phyloP scores from a whole-genome alignment of 2,888 invertebrate genomes.

The Agrenia bidenticulata region DNA sequence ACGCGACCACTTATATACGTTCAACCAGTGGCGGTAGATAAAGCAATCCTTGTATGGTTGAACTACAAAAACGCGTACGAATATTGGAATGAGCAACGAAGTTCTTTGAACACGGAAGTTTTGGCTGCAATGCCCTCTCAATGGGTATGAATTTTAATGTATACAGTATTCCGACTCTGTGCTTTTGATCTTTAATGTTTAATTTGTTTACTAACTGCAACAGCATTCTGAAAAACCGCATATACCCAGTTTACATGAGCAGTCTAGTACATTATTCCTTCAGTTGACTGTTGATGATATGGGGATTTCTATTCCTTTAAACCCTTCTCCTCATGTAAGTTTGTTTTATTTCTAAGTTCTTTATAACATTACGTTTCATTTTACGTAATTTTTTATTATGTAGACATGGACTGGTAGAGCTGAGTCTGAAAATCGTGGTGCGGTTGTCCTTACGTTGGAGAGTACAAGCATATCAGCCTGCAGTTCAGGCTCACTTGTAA shows the following conservation, averaged over 20 bases:
- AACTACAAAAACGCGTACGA: slow-evolving; percentile 99
- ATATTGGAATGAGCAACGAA: slow-evolving; percentile 96
- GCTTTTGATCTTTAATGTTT: too few relatives aligned
- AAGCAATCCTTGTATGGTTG: slow-evolving; percentile 96
- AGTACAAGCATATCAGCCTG: slow-evolving; percentile 95
- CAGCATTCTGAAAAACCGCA: slow-evolving; percentile 32
- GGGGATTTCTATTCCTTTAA: slow-evolving; percentile 90
- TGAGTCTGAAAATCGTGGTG: slow-evolving; percentile 79
- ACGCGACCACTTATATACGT: slow-evolving; percentile 93
- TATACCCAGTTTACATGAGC: slow-evolving; percentile 57
- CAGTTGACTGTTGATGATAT: slow-evolving; percentile 95
- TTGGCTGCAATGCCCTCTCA: slow-evolving; percentile 57
- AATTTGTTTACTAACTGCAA: slow-evolving; percentile 3
- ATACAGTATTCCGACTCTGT: too few relatives aligned
- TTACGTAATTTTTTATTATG: not conserved
- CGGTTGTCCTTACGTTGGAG: slow-evolving; percentile 93
- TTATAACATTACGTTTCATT: not conserved
- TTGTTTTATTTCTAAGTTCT: slow-evolving; percentile 1
- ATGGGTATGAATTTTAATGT: slow-evolving; percentile 53
- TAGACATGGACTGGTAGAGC: slow-evolving; percentile 61
- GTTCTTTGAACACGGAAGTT: slow-evolving; percentile 86
- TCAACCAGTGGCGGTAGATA: slow-evolving; percentile 96
- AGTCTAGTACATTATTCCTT: slow-evolving; percentile 84
- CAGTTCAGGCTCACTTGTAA: slow-evolving; percentile 91
- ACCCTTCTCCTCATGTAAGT: slow-evolving; percentile 71